These are phyloP conservation scores for Botia almorhae DNA, from an alignment of 2,797 vertebrate genomes.

Conservation along the genomic window DNA sequence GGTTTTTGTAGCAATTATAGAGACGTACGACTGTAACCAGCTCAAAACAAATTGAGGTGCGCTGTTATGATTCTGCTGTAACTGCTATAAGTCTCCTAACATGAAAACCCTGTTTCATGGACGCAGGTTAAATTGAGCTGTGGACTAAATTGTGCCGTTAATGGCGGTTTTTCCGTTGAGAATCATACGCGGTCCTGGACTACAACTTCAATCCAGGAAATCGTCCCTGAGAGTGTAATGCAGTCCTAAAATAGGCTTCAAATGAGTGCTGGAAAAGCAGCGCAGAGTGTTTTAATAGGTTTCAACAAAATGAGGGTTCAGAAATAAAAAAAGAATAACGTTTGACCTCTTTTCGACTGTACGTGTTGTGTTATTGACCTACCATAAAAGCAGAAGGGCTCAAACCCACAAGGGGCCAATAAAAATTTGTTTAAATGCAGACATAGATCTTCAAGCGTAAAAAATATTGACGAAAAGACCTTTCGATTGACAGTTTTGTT, in stretches of 20 bases:
- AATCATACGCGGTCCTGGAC: constrained; percentile 39
- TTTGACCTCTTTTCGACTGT: constrained; percentile 45
- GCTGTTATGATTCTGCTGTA: constrained; percentile 36
- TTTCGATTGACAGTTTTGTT: constrained; percentile 25
- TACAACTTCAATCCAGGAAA: constrained; percentile 45
- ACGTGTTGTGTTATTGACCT: constrained; percentile 31
- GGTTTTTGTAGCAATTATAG: constrained; percentile 51
- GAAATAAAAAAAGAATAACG: constrained; percentile 28
- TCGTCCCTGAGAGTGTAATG: constrained; percentile 43
- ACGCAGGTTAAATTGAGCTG: constrained; percentile 33
- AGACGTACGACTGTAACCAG: constrained; percentile 43
- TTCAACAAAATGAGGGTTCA: constrained; percentile 41
- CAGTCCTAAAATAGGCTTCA: constrained; percentile 48
- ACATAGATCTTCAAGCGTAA: constrained; percentile 37
- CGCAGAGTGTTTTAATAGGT: constrained; percentile 38
- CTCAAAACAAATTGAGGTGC: constrained; percentile 50
- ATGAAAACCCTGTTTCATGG: constrained; percentile 32
- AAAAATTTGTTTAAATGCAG: constrained; percentile 33
- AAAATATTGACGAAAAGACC: constrained; percentile 38
- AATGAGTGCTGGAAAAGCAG: constrained; percentile 32
- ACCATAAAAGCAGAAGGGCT: constrained; percentile 1
- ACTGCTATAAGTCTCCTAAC: constrained; percentile 28
- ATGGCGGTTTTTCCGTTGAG: constrained; percentile 36
- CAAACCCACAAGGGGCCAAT: constrained; percentile 25
- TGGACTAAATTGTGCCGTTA: constrained; percentile 43